Percentiles rank a stretch among this genome's conserved stretches.
These are phyloP conservation scores for Callocephalon fimbriatum DNA, from an alignment of 2,113 vertebrate genomes.

Conservation along the genomic window DNA sequence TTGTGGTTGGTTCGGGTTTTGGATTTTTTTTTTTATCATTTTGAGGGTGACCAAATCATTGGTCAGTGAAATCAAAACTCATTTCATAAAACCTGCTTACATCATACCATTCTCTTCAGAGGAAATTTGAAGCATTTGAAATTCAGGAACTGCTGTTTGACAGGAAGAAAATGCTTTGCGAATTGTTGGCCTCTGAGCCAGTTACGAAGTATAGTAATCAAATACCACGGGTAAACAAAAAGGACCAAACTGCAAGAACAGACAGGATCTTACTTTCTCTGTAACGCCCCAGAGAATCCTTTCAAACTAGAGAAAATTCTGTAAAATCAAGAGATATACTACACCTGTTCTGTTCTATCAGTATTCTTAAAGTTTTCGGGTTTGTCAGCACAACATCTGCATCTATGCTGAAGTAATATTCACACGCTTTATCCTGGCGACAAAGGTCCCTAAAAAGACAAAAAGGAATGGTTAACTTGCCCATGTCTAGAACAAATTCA, in stretches of 20 bases:
- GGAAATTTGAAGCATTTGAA: not conserved
- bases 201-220: not conserved
- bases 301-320: not conserved
- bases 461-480: not conserved
- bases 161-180: not conserved
- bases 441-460: constrained; percentile 87
- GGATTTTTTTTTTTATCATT: not conserved
- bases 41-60: not conserved
- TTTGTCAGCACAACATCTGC: constrained; percentile 94
- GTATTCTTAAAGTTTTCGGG: constrained; percentile 87
- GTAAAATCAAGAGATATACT: not conserved
- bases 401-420: constrained; percentile 94
- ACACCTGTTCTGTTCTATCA: constrained; percentile 98
- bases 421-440: constrained; percentile 86
- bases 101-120: not conserved
- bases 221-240: not conserved
- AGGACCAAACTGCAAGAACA: not conserved
- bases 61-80: not conserved
- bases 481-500: not conserved
- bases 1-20: not conserved
- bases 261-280: not conserved
- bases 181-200: not conserved
- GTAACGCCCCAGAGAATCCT: not conserved
- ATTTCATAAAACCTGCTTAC: not conserved
- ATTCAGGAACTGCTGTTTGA: not conserved